A percentile compares a stretch with the other conserved stretches of the same genome.
These are phyloP conservation scores for Channa striata DNA, from an alignment of 2,797 vertebrate species.

Conservation along the genomic window DNA sequence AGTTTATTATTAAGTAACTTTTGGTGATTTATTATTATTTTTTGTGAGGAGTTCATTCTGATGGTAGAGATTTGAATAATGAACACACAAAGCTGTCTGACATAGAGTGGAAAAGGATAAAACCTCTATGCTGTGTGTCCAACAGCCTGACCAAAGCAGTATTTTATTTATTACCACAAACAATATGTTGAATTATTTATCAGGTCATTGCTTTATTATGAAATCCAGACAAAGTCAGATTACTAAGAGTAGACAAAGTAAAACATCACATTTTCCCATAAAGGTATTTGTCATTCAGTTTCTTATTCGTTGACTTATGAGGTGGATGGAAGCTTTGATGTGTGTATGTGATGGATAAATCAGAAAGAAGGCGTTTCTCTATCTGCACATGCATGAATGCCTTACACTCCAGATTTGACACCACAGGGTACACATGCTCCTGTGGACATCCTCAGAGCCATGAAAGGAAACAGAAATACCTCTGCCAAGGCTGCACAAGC, in stretches of 20 bases:
- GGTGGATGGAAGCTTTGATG: constrained; percentile 6
- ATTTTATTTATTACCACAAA: background rate
- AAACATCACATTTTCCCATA: background rate
- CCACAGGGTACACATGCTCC: constrained; percentile 68
- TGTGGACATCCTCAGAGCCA: constrained; percentile 49
- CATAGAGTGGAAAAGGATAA: background rate
- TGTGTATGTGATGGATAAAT: background rate
- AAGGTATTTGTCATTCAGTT: background rate
- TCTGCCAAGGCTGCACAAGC: background rate
- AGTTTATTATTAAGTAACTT: background rate
- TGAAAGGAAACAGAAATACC: constrained; percentile 22
- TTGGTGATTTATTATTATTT: background rate
- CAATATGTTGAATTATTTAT: background rate
- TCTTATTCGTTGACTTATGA: background rate
- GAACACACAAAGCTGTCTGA: background rate
- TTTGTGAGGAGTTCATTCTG: too few relatives aligned
- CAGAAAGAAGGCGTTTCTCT: constrained; percentile 20
- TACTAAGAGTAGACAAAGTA: background rate
- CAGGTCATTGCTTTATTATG: background rate
- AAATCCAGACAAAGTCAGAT: background rate
- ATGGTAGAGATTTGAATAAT: too few relatives aligned
- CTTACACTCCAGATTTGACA: constrained; percentile 64
- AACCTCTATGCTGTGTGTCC: background rate
- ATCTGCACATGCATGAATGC: constrained; percentile 47
- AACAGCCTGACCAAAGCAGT: background rate